Evolutionary conservation across 2,797 vertebrate species (phyloP), one percentile per base, ranked within the genome.

Genomic region (Leptoclinus maculatus): DNA sequence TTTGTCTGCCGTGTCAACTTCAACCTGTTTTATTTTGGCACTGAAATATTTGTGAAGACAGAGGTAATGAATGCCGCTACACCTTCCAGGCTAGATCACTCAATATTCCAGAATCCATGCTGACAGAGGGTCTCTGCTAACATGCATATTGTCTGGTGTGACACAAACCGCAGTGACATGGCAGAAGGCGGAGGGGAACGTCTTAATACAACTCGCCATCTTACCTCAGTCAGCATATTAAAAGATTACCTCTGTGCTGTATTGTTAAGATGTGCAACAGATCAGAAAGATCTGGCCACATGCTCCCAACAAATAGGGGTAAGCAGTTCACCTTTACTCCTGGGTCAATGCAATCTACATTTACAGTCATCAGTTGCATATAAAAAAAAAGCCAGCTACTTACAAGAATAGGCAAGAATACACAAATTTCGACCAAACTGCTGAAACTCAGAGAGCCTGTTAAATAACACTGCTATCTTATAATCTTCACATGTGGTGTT

Each of bases 41-140:
- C 34, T 29, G 41, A 62, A 36, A 58, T 43, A 87, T 79, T 49
- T 69, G 65, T 47, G 45, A 71, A 68, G 70, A 81, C 71, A 68
- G 75, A 47, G n/a, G 53, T 73, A 68, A 32, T 19, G 29, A 78
- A 70, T 66, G 60, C 56, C 0, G 14, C 64, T 60, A 54, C 70
- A 84, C 84, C 82, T 87, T 76, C 72, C 36, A 83, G 86, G 80
- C 74, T 57, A 4, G 10, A 83, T 89, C 67, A 74, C 54, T 66
- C 57, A 51, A 66, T 88, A 85, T 83, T 85, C 60, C 78, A 38
- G 68, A 64, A 86, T 88, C 65, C 59, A 62, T 53, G 51, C 12
- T 84, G 88, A 84, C 88, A 88, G 73, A 89, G 66, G 80, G 71
- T 92, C 91, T 90, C 70, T 80, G 77, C 73, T 71, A 80, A 80